Conservation (phyloP, 1,140 invertebrate genomes). For the Spodoptera frugiperda region DNA sequence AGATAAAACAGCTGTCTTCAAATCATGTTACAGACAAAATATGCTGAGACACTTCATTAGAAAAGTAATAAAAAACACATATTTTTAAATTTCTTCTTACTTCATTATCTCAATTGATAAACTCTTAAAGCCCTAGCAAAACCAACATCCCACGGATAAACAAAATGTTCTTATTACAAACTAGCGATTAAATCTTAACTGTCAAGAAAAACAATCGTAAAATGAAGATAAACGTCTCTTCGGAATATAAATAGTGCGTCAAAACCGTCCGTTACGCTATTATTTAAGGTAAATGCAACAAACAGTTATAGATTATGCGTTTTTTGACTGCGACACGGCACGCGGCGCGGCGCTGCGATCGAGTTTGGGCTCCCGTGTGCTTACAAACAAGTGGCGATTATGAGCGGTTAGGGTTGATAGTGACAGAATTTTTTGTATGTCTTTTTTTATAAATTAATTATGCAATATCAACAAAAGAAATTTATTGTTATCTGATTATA, state of each 20-base stretch:
- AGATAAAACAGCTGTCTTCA: no score
- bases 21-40: no score
- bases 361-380: constrained; percentile 17
- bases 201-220: constrained; percentile 9
- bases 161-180: neutral
- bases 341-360: neutral
- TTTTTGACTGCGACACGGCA: constrained; percentile 38
- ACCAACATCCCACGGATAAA: neutral
- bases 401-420: neutral
- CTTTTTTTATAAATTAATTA: no score
- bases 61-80: no score
- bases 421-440: neutral
- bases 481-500: no score
- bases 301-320: constrained; percentile 42
- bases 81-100: no score
- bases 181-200: constrained; percentile 27
- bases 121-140: neutral
- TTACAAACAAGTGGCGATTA: neutral
- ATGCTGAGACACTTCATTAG: no score
- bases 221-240: constrained; percentile 12
- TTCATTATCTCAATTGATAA: no score
- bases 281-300: constrained; percentile 31
- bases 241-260: constrained; percentile 26
- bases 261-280: constrained; percentile 18
- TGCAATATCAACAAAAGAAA: no score